These are phyloP conservation scores for Cottoperca gobio DNA, from an alignment of 2,797 vertebrate species.

Conservation along the genomic window DNA sequence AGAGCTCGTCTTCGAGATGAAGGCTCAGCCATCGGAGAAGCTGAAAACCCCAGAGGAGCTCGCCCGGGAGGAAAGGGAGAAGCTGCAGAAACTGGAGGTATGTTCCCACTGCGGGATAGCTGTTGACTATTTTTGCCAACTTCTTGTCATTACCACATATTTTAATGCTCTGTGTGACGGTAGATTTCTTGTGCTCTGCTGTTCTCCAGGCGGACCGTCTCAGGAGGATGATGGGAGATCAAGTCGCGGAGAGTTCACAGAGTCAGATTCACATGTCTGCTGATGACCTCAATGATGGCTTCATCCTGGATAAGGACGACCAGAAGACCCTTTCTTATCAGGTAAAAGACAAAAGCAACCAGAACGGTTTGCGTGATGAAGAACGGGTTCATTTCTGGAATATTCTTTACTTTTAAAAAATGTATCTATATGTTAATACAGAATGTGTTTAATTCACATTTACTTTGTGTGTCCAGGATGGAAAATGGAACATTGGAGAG, in stretches of 20 bases:
- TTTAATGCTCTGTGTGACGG: neutral
- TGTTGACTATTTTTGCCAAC: neutral
- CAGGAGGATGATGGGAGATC: constrained; percentile 92
- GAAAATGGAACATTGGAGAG: constrained; percentile 85
- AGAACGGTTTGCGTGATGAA: neutral
- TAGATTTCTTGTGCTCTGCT: neutral
- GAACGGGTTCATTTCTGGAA: neutral
- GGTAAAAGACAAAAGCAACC: constrained; percentile 68
- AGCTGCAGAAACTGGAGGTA: constrained; percentile 92
- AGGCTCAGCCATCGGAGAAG: constrained; percentile 93
- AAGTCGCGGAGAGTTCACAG: constrained; percentile 60
- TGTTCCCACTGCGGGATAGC: neutral
- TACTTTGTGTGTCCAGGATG: constrained; percentile 83
- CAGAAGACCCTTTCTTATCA: constrained; percentile 89
- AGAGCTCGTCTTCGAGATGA: constrained; percentile 97
- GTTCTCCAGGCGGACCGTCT: constrained; percentile 89
- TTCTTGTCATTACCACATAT: neutral
- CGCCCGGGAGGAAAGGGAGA: constrained; percentile 88
- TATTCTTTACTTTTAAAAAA: too few species aligned
- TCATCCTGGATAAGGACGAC: constrained; percentile 91
- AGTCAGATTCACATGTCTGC: constrained; percentile 88
- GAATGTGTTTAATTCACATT: neutral
- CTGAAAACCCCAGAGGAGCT: constrained; percentile 93
- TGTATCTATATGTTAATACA: neutral
- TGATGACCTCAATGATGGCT: constrained; percentile 94